These are phyloP conservation scores for Erpornis zantholeuca DNA, from an alignment of 2,113 vertebrate genomes.

Conservation along the genomic window DNA sequence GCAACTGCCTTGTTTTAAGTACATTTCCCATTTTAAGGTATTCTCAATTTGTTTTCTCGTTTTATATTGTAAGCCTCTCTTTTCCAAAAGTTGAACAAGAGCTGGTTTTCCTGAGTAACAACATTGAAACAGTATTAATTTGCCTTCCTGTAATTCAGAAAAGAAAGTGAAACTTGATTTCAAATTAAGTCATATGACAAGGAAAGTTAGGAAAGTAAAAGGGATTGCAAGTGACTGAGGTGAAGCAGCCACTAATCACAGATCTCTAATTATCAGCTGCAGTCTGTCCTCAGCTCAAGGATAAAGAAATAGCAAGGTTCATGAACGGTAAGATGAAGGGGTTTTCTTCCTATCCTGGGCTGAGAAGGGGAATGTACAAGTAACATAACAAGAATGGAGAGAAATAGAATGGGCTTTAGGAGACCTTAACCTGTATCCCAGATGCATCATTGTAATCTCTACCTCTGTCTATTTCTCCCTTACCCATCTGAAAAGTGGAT, in stretches of 20 bases:
- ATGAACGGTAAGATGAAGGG: background rate
- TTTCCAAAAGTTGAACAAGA: background rate
- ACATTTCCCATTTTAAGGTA: background rate
- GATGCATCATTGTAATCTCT: background rate
- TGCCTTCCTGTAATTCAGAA: background rate
- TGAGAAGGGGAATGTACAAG: background rate
- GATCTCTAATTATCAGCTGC: background rate
- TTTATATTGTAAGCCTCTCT: background rate
- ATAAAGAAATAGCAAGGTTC: background rate
- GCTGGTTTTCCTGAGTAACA: background rate
- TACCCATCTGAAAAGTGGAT: background rate
- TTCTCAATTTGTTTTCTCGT: background rate
- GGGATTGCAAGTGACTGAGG: background rate
- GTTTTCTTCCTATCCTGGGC: background rate
- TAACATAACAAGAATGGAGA: background rate
- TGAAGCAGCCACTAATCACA: background rate
- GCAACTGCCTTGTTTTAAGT: background rate
- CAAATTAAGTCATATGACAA: background rate
- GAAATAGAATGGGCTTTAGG: background rate
- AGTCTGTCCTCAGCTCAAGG: background rate
- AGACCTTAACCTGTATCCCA: background rate
- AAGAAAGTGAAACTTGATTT: slow-evolving; percentile 39
- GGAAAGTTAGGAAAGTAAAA: background rate
- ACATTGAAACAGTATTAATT: background rate
- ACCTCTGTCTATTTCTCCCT: background rate